Conservation (phyloP, 2,888 invertebrate species). For the Parelbella ahira region DNA sequence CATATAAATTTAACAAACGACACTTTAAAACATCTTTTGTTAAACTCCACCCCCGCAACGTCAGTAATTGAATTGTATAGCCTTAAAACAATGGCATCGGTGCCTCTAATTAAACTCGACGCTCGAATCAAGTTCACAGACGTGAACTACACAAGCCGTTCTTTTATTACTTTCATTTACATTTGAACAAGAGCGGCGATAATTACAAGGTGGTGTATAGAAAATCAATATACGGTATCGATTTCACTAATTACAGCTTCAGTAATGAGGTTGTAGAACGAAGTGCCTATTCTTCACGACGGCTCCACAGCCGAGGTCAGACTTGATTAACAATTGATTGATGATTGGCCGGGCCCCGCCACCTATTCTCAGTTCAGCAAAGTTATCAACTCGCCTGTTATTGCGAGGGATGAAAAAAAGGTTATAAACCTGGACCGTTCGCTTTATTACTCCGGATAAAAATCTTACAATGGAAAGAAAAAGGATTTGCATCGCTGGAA, state of each 20-base stretch:
- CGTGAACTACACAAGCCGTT: slow-evolving; percentile 9
- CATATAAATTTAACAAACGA: too few relatives aligned
- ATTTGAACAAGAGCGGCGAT: slow-evolving; percentile 17
- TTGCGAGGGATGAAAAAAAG: slow-evolving; percentile 13
- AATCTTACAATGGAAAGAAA: slow-evolving; percentile 8
- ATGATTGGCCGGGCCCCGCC: slow-evolving; percentile 27
- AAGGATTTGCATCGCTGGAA: slow-evolving; percentile 5
- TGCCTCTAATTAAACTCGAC: slow-evolving; percentile 7
- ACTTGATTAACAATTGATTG: slow-evolving; percentile 31
- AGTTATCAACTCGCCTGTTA: slow-evolving; percentile 17
- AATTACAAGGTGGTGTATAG: slow-evolving; percentile 21
- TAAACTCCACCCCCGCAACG: too few relatives aligned
- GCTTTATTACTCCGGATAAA: slow-evolving; percentile 8
- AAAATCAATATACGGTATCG: slow-evolving; percentile 17
- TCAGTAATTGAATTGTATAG: too few relatives aligned
- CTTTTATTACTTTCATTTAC: slow-evolving; percentile 15
- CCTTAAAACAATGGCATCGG: too few relatives aligned
- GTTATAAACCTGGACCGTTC: slow-evolving; percentile 11
- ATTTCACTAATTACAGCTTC: slow-evolving; percentile 24
- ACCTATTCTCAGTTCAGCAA: slow-evolving; percentile 20
- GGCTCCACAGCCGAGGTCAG: slow-evolving; percentile 40
- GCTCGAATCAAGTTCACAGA: slow-evolving; percentile 2
- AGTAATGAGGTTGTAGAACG: slow-evolving; percentile 21
- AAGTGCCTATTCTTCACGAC: slow-evolving; percentile 21
- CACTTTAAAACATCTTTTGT: too few relatives aligned